These are phyloP conservation scores for Ormyrus rosae DNA, from an alignment of 2,888 invertebrate species.

Conservation along the genomic window DNA sequence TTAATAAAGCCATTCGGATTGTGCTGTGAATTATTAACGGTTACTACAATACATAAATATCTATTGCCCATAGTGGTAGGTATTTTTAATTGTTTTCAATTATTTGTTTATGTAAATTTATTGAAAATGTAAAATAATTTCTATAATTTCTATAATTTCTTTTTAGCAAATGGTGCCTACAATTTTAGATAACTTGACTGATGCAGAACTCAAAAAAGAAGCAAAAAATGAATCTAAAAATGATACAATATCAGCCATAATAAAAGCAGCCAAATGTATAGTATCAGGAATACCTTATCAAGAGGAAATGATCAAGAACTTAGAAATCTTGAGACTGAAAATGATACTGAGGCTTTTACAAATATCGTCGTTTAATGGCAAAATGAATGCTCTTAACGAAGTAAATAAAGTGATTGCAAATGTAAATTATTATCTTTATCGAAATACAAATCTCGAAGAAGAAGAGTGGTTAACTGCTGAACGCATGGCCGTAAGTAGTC, in stretches of 20 bases:
- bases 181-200: slow-evolving; percentile 93
- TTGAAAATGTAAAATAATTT: not conserved
- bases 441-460: slow-evolving; percentile 85
- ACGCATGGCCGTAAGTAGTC: slow-evolving; percentile 89
- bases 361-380: slow-evolving; percentile 98
- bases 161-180: slow-evolving; percentile 91
- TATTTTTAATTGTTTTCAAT: slow-evolving; percentile 57
- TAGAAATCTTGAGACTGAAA: slow-evolving; percentile 96
- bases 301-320: slow-evolving; percentile 86
- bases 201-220: slow-evolving; percentile 96
- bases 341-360: slow-evolving; percentile 96
- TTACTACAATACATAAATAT: slow-evolving; percentile 93
- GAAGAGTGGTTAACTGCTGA: slow-evolving; percentile 95
- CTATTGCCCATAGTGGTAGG: slow-evolving; percentile 93
- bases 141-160: slow-evolving; percentile 15
- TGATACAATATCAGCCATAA: slow-evolving; percentile 95
- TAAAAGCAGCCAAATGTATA: slow-evolving; percentile 93
- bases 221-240: slow-evolving; percentile 97
- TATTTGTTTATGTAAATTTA: not conserved
- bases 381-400: slow-evolving; percentile 99
- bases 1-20: slow-evolving; percentile 93
- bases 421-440: slow-evolving; percentile 91
- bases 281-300: slow-evolving; percentile 90
- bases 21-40: slow-evolving; percentile 93
- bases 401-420: slow-evolving; percentile 97